Evolutionary conservation across 1,140 invertebrate species (phyloP).

Genomic region (Leptoteleia sp.): DNA sequence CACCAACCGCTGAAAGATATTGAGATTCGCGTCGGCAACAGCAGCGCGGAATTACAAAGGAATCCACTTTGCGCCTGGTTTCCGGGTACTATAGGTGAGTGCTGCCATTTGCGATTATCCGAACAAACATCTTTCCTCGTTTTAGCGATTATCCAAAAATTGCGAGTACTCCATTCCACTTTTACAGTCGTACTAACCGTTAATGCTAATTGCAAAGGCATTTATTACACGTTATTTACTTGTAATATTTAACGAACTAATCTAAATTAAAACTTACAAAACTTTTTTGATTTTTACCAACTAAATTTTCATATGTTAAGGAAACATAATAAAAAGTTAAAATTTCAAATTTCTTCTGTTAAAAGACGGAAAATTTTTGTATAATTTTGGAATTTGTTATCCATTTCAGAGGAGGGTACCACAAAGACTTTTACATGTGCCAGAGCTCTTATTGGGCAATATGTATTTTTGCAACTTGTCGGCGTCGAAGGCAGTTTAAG

Average conservation of each 20-base stretch:
- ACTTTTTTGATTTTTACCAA: too few species aligned
- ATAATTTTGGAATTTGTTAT: conserved; percentile 44
- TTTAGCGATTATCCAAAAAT: too few species aligned
- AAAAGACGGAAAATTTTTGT: too few species aligned
- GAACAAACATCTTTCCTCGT: too few species aligned
- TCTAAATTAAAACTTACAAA: too few species aligned
- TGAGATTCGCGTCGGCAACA: conserved; percentile 95
- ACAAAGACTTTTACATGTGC: conserved; percentile 95
- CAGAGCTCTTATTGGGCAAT: conserved; percentile 90
- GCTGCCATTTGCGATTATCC: conserved; percentile 33
- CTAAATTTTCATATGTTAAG: too few species aligned
- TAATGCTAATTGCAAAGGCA: too few species aligned
- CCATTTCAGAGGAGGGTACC: conserved; percentile 91
- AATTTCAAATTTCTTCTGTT: too few species aligned
- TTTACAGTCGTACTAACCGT: conserved; percentile 1
- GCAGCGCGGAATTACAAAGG: conserved; percentile 90
- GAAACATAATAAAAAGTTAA: too few species aligned
- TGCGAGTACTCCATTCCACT: neutral
- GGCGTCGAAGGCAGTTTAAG: conserved; percentile 94
- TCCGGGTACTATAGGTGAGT: conserved; percentile 91
- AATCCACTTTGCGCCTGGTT: conserved; percentile 96
- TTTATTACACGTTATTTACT: too few species aligned
- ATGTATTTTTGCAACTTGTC: conserved; percentile 93
- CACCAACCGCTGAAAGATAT: conserved; percentile 94
- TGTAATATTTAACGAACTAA: too few species aligned